Evolutionary conservation across 2,113 vertebrate species (phyloP).

Genomic region (Oceanites oceanicus): DNA sequence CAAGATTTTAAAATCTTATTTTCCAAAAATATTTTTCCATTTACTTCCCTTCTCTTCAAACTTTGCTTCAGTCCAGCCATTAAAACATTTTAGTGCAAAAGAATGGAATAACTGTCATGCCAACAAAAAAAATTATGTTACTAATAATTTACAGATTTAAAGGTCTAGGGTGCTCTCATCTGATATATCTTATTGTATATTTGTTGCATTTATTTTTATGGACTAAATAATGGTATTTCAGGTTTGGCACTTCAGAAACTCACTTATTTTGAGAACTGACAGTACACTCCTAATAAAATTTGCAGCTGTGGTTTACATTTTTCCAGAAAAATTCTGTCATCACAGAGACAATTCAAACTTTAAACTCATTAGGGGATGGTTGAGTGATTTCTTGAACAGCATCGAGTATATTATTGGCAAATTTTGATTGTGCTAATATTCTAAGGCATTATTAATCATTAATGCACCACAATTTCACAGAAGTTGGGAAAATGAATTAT

Average conservation of each 20-base stretch:
- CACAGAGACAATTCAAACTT: not conserved
- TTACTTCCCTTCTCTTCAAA: not conserved
- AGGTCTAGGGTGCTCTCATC: not conserved
- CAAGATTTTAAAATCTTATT: not conserved
- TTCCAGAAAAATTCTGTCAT: not conserved
- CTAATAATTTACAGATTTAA: not conserved
- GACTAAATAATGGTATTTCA: not conserved
- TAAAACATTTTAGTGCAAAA: not conserved
- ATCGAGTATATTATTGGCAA: not conserved
- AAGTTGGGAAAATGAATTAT: not conserved
- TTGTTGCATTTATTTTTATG: not conserved
- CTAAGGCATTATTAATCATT: not conserved
- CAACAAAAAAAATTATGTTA: not conserved
- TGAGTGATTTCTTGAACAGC: not conserved
- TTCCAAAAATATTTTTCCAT: not conserved
- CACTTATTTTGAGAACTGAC: not conserved
- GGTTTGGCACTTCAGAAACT: not conserved
- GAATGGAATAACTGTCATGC: not conserved
- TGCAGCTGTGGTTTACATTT: not conserved
- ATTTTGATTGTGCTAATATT: not conserved
- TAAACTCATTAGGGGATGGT: not conserved
- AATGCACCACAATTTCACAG: not conserved
- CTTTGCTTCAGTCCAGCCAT: not conserved
- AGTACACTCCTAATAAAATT: not conserved
- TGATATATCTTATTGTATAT: not conserved